These are phyloP conservation scores for Eublepharis macularius DNA, from an alignment of 2,113 vertebrate genomes.

Conservation along the genomic window DNA sequence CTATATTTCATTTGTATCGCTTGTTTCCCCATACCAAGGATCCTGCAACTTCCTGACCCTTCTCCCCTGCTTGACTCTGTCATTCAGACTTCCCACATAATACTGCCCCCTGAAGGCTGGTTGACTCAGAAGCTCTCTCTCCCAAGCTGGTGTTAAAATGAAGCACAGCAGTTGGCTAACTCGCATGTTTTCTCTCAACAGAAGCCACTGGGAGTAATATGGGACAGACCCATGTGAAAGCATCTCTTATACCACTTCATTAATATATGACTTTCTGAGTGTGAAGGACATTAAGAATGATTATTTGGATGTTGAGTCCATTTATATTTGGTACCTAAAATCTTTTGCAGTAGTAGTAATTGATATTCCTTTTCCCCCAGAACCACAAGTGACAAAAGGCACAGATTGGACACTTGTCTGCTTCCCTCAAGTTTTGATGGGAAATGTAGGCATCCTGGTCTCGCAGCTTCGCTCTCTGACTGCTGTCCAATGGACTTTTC, in stretches of 20 bases:
- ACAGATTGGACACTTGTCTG: too few relatives aligned
- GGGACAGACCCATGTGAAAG: too few relatives aligned
- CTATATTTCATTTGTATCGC: neutral
- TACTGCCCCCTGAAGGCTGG: neutral
- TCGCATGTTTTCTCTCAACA: neutral
- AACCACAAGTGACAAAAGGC: too few relatives aligned
- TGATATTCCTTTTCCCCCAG: neutral
- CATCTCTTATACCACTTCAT: too few relatives aligned
- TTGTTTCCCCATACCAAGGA: neutral
- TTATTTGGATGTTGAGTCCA: neutral
- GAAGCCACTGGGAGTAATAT: neutral
- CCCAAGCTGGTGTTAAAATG: neutral
- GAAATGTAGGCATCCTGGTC: too few relatives aligned
- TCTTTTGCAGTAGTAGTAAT: neutral
- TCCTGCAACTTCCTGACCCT: neutral
- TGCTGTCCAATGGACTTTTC: too few relatives aligned
- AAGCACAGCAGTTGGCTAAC: neutral
- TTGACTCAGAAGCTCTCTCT: neutral
- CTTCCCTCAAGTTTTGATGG: too few relatives aligned
- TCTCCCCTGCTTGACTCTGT: neutral
- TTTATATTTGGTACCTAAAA: neutral
- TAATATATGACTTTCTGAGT: neutral
- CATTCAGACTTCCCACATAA: neutral
- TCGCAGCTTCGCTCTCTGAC: too few relatives aligned
- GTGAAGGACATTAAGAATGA: neutral